Conservation (phyloP, 2,888 invertebrate genomes). For the Hybos culiciformis region DNA sequence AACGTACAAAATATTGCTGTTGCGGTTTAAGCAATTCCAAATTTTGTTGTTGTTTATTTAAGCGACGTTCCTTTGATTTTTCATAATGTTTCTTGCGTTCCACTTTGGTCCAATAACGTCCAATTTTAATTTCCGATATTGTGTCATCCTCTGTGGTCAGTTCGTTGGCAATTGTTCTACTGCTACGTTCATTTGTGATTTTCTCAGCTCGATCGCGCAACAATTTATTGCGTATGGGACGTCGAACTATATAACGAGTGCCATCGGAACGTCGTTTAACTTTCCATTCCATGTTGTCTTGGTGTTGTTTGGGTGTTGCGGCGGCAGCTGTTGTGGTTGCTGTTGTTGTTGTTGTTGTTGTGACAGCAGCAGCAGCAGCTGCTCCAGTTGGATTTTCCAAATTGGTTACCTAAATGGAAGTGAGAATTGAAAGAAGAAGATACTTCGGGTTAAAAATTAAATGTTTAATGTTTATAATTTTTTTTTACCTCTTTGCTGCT, state of each 20-base stretch:
- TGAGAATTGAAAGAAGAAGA: not conserved
- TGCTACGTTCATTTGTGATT: slow-evolving; percentile 51
- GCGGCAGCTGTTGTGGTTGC: slow-evolving; percentile 4
- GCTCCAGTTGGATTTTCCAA: not conserved
- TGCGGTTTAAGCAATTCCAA: too few relatives aligned
- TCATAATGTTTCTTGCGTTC: slow-evolving; percentile 62
- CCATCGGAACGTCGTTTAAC: slow-evolving; percentile 65
- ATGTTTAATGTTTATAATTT: slow-evolving; percentile 1
- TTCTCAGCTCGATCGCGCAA: slow-evolving; percentile 52
- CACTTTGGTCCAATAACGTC: slow-evolving; percentile 63
- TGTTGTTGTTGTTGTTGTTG: too few relatives aligned
- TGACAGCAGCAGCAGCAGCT: not conserved
- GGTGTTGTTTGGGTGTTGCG: slow-evolving; percentile 9
- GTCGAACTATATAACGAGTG: slow-evolving; percentile 57
- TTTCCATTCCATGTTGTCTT: slow-evolving; percentile 52
- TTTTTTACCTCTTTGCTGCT: slow-evolving; percentile 40
- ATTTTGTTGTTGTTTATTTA: slow-evolving; percentile 34
- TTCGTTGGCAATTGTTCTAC: too few relatives aligned
- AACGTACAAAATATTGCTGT: too few relatives aligned
- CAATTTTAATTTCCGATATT: slow-evolving; percentile 59
- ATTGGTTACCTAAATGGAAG: not conserved
- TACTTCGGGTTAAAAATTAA: not conserved
- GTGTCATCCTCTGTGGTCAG: slow-evolving; percentile 66
- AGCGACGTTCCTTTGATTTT: slow-evolving; percentile 48
- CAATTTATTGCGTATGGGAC: slow-evolving; percentile 52